Base-by-base conservation (phyloP, 2,797 vertebrate genomes). In the Chaetodon trifasciatus region DNA sequence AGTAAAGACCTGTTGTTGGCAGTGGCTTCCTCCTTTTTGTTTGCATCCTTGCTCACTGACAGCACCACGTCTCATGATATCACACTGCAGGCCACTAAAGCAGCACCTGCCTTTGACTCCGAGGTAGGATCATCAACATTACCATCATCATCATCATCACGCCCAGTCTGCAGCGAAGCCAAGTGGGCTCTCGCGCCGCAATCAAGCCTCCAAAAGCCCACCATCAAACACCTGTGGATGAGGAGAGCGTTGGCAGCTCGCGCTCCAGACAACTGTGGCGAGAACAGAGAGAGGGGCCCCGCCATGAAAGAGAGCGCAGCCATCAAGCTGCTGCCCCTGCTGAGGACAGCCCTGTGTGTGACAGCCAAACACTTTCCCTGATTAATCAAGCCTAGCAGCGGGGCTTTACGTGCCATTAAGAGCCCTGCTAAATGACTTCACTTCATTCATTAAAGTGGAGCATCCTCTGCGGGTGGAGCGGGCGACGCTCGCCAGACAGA, bases 381-480 rank as follows among this genome's bases (percentile, higher is more conserved):
- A 95, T 94, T 93, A 95, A 94, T 94, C 91, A 93, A 93, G 86
- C 86, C 86, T 52, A 89, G 87, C 89, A 90, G 89, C 69, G 40
- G 82, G 89, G 91, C 85, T 94, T 94, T 94, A 91, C 90, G 90
- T 89, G 88, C 90, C 90, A 93, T 93, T 94, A 93, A 91, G 87
- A 91, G 88, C 81, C 89, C 57, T 49, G 68, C 90, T 92, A 92
- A 94, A 95, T 92, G 90, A 93, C 92, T 93, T 86, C 81, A 91
- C 91, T 94, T 92, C 89, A 94, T 93, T 95, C 91, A 94, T 93
- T 94, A 93, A 89, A 91, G 91, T 86, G 88, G 88, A 90, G 86
- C 84, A 90, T 93, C 91, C 86, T 92, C 84, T 69, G 84, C 44
- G 76, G 82, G 81, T 81, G 53, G 78, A 90, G 71, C 35, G 4